Conservation (phyloP, 2,797 vertebrate species). For the Rhadinocentrus ornatus region DNA sequence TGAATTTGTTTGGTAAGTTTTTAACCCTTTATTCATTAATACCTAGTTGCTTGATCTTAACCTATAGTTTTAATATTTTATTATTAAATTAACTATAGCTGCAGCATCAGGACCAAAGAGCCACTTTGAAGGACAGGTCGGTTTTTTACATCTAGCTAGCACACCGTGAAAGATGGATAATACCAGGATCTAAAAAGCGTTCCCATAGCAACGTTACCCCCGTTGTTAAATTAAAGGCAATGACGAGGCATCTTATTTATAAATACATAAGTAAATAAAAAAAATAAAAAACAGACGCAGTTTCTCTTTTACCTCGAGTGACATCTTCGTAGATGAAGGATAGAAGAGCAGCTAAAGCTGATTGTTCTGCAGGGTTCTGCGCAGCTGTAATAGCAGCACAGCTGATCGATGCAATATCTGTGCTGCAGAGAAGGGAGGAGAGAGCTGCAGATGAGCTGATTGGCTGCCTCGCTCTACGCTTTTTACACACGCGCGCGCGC, state of each 20-base stretch:
- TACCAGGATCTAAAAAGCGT: constrained; percentile 6
- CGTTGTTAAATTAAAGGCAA: constrained; percentile 1
- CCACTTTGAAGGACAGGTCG: not conserved
- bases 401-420: constrained; percentile 50
- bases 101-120: constrained; percentile 18
- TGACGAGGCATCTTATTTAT: not conserved
- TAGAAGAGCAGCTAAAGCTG: not conserved
- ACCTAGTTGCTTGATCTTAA: not conserved
- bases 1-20: no score
- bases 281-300: not conserved
- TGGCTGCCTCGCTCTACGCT: not conserved
- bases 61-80: not conserved
- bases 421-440: constrained; percentile 30
- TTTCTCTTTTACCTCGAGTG: constrained; percentile 73
- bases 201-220: not conserved
- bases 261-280: not conserved
- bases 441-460: constrained; percentile 4
- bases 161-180: constrained; percentile 54
- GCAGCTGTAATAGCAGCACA: constrained; percentile 56
- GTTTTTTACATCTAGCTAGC: not conserved
- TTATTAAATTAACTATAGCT: not conserved
- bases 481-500: not conserved
- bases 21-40: not conserved
- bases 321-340: constrained; percentile 61
- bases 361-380: constrained; percentile 8